phyloP scores from a whole-genome alignment of 2,113 vertebrate genomes.

The Apteryx owenii region DNA sequence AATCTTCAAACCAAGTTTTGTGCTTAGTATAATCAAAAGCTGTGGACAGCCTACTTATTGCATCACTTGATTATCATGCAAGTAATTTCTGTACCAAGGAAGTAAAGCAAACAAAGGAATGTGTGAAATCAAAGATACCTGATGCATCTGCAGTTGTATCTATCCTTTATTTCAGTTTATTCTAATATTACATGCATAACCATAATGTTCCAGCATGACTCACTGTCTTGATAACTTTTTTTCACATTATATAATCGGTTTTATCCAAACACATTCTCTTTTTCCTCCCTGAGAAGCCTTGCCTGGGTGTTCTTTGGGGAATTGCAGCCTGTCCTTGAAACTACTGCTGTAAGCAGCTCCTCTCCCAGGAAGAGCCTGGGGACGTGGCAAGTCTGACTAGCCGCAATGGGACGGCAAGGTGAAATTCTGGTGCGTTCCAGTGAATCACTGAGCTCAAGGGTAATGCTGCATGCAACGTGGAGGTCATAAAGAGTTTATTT shows the following conservation, averaged over 20 bases:
- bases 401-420: no score
- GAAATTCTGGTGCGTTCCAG: no score
- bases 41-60: not conserved
- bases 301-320: not conserved
- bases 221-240: not conserved
- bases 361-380: not conserved
- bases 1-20: not conserved
- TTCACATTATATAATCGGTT: not conserved
- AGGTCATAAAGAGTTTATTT: not conserved
- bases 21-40: not conserved
- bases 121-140: not conserved
- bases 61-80: not conserved
- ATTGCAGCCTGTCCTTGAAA: no score
- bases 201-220: not conserved
- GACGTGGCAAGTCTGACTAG: not conserved
- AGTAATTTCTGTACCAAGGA: not conserved
- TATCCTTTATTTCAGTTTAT: not conserved
- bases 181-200: not conserved
- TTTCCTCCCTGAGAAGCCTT: not conserved
- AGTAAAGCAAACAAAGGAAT: not conserved
- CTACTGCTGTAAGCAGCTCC: not conserved
- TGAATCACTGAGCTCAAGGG: not conserved
- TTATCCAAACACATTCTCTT: not conserved
- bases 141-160: not conserved
- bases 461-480: not conserved